phyloP scores from a whole-genome alignment of 1,140 invertebrate genomes.

The Drosophila prosaltans region DNA sequence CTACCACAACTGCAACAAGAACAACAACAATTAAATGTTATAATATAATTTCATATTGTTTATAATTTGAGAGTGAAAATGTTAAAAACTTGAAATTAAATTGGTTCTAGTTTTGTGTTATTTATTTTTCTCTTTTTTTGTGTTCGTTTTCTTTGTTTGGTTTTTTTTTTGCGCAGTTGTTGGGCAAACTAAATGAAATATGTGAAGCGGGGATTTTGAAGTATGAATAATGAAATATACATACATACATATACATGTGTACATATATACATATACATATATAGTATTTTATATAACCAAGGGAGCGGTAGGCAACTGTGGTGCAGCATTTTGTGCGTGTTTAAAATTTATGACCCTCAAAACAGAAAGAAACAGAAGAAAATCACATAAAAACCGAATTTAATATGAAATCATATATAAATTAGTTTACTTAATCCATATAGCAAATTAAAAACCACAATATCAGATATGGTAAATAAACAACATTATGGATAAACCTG shows the following conservation, averaged over 20 bases:
- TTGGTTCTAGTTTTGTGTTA: slow-evolving; percentile 17
- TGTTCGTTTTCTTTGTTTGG: slow-evolving; percentile 10
- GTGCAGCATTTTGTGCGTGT: slow-evolving; percentile 14
- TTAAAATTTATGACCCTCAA: slow-evolving; percentile 10
- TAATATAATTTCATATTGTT: slow-evolving; percentile 12
- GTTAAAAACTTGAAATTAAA: slow-evolving; percentile 47
- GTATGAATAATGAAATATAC: slow-evolving; percentile 31
- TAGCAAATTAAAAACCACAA: not conserved
- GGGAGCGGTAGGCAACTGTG: slow-evolving; percentile 1
- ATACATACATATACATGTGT: slow-evolving; percentile 26
- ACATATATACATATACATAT: slow-evolving; percentile 16
- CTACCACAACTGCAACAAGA: slow-evolving; percentile 7
- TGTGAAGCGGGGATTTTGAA: slow-evolving; percentile 5
- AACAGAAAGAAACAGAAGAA: not conserved
- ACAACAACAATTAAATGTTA: slow-evolving; percentile 29
- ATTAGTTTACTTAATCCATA: slow-evolving; percentile 6
- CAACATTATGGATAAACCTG: no score
- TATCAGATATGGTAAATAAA: no score
- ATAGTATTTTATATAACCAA: slow-evolving; percentile 1
- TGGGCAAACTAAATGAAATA: slow-evolving; percentile 24
- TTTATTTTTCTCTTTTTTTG: not conserved
- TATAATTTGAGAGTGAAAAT: slow-evolving; percentile 46
- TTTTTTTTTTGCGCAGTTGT: slow-evolving; percentile 46
- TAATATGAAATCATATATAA: not conserved
- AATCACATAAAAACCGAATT: not conserved